These are phyloP conservation scores for Glaucidium brasilianum DNA, from an alignment of 2,113 vertebrate genomes.

Conservation along the genomic window DNA sequence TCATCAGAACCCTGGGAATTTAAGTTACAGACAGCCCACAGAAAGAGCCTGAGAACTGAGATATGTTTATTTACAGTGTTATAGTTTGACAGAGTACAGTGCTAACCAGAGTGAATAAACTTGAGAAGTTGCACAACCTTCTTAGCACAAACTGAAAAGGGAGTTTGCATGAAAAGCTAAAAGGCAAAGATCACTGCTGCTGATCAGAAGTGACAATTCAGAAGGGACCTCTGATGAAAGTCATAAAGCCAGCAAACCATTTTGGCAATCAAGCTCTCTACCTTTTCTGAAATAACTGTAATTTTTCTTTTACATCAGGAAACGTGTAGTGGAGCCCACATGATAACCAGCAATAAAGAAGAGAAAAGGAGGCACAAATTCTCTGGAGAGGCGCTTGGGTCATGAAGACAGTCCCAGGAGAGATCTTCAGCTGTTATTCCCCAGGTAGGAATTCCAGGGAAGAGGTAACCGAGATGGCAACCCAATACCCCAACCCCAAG, in stretches of 20 bases:
- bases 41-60: neutral
- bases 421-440: neutral
- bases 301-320: neutral
- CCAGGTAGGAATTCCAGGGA: neutral
- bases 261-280: neutral
- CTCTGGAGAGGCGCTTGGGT: neutral
- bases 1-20: conserved; percentile 4
- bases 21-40: neutral
- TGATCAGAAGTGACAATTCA: neutral
- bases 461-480: neutral
- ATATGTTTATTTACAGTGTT: neutral
- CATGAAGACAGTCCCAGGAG: neutral
- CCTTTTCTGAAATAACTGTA: neutral
- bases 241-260: neutral
- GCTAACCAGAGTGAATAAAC: neutral
- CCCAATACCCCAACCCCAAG: neutral
- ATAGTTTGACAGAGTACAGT: neutral
- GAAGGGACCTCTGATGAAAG: neutral
- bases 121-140: neutral
- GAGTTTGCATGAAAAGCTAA: neutral
- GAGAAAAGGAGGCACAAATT: neutral
- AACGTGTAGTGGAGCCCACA: neutral
- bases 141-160: neutral
- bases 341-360: neutral
- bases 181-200: neutral